phyloP scores from a whole-genome alignment of 2,797 vertebrate species.

The Sebastes minor region DNA sequence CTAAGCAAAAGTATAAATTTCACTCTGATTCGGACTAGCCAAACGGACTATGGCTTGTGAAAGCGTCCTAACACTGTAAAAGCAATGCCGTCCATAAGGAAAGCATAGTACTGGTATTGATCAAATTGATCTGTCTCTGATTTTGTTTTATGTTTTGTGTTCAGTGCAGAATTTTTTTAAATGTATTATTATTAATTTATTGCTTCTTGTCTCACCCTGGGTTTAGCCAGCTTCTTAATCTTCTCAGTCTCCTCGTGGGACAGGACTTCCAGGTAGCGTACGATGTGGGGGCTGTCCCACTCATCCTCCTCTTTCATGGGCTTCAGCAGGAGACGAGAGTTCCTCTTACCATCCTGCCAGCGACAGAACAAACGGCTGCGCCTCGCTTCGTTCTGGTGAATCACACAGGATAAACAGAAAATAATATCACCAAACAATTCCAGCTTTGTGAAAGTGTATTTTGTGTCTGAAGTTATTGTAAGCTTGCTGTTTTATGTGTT shows the following conservation, averaged over 20 bases:
- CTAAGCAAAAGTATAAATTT: no score
- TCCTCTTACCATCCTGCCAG: slow-evolving; percentile 87
- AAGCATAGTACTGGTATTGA: background rate
- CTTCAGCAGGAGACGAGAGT: slow-evolving; percentile 89
- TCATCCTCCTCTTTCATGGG: slow-evolving; percentile 95
- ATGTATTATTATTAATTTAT: background rate
- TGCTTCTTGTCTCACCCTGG: slow-evolving; percentile 82
- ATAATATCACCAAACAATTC: background rate
- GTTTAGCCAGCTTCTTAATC: slow-evolving; percentile 95
- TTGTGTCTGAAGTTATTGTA: background rate
- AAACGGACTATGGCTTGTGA: no score
- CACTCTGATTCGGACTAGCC: no score
- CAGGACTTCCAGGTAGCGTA: slow-evolving; percentile 90
- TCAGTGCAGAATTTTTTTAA: background rate
- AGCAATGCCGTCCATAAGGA: background rate
- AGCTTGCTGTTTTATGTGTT: background rate
- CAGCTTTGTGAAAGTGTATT: background rate
- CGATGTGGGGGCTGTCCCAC: slow-evolving; percentile 97
- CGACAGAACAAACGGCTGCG: slow-evolving; percentile 92
- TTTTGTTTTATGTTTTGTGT: background rate
- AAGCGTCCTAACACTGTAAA: background rate
- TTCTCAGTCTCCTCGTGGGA: slow-evolving; percentile 90
- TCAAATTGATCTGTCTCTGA: background rate
- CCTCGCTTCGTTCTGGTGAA: slow-evolving; percentile 83
- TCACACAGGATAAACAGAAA: background rate